Percentiles rank a stretch among this genome's conserved stretches.
phyloP scores from a whole-genome alignment of 2,888 invertebrate genomes.

The Spilarctia lutea region DNA sequence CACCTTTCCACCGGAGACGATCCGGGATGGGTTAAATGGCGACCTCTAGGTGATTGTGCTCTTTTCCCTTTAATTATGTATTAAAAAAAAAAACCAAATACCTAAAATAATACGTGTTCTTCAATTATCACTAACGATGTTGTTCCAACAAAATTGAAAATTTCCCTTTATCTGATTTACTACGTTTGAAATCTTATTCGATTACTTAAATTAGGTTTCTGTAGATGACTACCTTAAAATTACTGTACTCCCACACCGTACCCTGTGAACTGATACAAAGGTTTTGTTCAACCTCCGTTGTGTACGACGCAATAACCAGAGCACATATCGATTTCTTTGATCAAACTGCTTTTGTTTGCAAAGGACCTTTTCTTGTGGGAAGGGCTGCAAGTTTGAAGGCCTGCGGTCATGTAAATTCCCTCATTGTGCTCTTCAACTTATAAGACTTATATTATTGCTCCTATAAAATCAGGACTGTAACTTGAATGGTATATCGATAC shows the following conservation, averaged over 20 bases:
- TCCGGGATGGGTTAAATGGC: too few relatives aligned
- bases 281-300: not conserved
- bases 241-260: not conserved
- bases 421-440: not conserved
- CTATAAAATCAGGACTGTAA: not conserved
- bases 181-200: not conserved
- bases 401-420: not conserved
- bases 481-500: not conserved
- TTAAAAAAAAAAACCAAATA: too few relatives aligned
- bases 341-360: conserved; percentile 5
- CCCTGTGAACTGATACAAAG: not conserved
- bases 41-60: too few relatives aligned
- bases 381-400: not conserved
- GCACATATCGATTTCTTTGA: conserved; percentile 21
- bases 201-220: not conserved
- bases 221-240: not conserved
- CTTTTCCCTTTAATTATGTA: too few relatives aligned
- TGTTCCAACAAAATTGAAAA: not conserved
- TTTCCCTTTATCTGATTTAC: not conserved
- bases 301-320: not conserved
- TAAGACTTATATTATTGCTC: not conserved
- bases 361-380: not conserved
- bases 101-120: too few relatives aligned
- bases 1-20: too few relatives aligned
- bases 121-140: too few relatives aligned